Percentiles rank a stretch among this genome's conserved stretches.
phyloP scores from a whole-genome alignment of 2,797 vertebrate species.

The Phrynocephalus guinanensis region DNA sequence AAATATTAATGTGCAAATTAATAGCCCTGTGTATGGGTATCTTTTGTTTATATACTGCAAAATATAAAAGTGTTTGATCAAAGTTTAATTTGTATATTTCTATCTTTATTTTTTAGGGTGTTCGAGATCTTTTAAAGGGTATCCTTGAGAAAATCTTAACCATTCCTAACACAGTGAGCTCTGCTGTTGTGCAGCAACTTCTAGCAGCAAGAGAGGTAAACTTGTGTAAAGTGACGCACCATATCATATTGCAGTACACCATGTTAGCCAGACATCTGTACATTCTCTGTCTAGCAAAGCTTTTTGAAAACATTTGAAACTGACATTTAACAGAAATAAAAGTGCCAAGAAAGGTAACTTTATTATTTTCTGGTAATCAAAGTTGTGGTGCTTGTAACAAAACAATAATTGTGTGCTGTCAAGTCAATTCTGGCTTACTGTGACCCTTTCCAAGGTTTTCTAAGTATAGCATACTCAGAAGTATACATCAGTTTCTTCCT shows the following conservation, averaged over 20 bases:
- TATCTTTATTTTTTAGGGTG: slow-evolving; percentile 81
- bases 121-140: slow-evolving; percentile 93
- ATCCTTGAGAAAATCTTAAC: slow-evolving; percentile 96
- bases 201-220: slow-evolving; percentile 92
- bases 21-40: background rate
- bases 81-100: slow-evolving; percentile 16
- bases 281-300: background rate
- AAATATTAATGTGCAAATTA: background rate
- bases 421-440: no score
- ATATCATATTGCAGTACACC: background rate
- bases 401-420: no score
- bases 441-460: no score
- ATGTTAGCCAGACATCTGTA: background rate
- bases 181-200: slow-evolving; percentile 96
- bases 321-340: background rate
- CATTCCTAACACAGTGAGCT: slow-evolving; percentile 94
- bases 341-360: background rate
- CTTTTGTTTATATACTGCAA: background rate
- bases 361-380: background rate
- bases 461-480: no score
- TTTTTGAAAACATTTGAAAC: background rate
- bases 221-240: background rate
- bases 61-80: background rate
- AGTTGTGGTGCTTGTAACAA: background rate
- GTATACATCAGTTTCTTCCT: no score